phyloP scores from a whole-genome alignment of 2,888 invertebrate species.

The Disparrhopalites patrizii region DNA sequence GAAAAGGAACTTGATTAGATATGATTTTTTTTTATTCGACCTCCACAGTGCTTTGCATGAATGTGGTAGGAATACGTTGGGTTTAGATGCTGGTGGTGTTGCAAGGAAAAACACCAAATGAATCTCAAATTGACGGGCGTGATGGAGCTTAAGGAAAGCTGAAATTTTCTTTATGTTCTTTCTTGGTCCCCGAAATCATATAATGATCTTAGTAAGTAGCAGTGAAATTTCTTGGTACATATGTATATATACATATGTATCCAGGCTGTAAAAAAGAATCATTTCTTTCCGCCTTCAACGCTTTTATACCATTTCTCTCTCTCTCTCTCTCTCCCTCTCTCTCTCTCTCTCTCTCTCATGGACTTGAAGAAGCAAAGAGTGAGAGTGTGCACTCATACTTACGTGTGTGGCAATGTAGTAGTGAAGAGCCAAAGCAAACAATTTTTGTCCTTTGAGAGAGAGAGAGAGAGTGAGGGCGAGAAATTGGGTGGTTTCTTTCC shows the following conservation, averaged over 20 bases:
- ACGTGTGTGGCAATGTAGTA: background rate
- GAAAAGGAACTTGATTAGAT: conserved; percentile 34
- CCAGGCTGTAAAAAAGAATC: background rate
- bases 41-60: conserved; percentile 4
- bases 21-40: conserved; percentile 28
- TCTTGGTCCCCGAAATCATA: conserved; percentile 4
- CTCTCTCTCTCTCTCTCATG: background rate
- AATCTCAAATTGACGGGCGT: conserved; percentile 33
- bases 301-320: conserved; percentile 9
- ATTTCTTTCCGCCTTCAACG: background rate
- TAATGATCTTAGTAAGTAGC: too few species aligned
- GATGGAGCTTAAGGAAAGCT: conserved; percentile 31
- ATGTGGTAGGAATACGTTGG: conserved; percentile 2
- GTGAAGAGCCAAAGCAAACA: too few species aligned
- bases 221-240: too few species aligned
- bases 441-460: too few species aligned
- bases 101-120: conserved; percentile 18
- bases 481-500: background rate
- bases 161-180: conserved; percentile 4
- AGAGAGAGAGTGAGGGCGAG: background rate
- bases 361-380: background rate
- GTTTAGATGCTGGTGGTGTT: background rate
- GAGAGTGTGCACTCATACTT: background rate
- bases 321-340: background rate
- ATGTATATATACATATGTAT: background rate